A percentile compares a stretch with the other conserved stretches of the same genome.
Conservation (phyloP, 2,888 invertebrate genomes). For the Acanthosepion pharaonis region DNA sequence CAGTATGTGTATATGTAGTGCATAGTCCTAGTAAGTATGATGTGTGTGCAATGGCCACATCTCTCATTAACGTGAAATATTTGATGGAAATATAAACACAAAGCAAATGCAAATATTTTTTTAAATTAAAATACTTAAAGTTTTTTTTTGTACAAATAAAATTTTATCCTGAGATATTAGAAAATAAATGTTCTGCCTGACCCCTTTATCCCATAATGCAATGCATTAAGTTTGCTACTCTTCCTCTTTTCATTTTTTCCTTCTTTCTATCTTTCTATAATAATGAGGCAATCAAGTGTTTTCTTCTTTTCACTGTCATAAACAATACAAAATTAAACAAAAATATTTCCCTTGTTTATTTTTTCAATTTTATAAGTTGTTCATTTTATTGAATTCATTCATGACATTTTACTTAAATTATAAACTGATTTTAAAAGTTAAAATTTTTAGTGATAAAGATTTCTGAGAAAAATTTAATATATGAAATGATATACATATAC, state of each 20-base stretch:
- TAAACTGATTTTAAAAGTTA: background rate
- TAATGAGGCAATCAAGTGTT: background rate
- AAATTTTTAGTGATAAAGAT: background rate
- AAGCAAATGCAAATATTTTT: background rate
- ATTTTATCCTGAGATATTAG: background rate
- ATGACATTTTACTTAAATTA: background rate
- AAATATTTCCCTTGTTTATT: background rate
- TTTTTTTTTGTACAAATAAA: background rate
- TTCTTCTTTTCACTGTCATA: background rate
- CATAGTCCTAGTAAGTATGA: background rate
- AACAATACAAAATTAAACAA: background rate
- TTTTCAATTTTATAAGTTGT: background rate
- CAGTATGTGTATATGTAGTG: background rate
- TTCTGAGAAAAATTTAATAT: background rate
- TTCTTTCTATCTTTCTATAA: background rate
- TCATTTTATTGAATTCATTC: background rate
- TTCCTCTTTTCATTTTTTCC: background rate
- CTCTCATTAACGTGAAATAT: background rate
- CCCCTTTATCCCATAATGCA: constrained; percentile 6
- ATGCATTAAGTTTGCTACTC: background rate
- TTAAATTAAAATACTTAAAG: background rate
- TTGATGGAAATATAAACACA: background rate
- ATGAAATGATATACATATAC: background rate
- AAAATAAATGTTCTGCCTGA: background rate
- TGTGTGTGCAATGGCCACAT: background rate